Percentiles rank a stretch among this genome's conserved stretches.
Conservation (phyloP, 2,797 vertebrate species). For the Poecilia picta region DNA sequence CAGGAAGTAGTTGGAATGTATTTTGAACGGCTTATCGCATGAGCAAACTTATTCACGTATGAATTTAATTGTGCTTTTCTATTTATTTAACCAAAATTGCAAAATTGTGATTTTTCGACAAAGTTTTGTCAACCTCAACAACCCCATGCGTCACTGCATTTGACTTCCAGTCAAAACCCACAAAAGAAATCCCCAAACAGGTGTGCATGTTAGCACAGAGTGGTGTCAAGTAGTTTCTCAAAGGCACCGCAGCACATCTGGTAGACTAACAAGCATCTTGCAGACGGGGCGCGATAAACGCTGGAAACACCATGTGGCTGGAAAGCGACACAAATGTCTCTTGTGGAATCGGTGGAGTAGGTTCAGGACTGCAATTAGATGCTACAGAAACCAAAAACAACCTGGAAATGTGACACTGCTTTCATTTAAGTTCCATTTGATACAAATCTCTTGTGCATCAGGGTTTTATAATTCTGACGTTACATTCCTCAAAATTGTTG, state of each 20-base stretch:
- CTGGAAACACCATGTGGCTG: not conserved
- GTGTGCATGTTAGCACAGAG: not conserved
- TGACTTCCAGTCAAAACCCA: not conserved
- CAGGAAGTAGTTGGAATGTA: too few species aligned
- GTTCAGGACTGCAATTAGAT: not conserved
- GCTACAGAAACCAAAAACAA: not conserved
- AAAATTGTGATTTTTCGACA: too few species aligned
- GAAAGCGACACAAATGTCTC: not conserved
- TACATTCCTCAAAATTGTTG: too few species aligned
- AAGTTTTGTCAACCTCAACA: too few species aligned
- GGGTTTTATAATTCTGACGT: not conserved
- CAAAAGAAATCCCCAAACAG: not conserved
- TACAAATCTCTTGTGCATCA: not conserved
- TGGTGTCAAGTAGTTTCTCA: not conserved
- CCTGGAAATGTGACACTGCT: not conserved
- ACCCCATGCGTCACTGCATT: not conserved
- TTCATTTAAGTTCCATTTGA: not conserved
- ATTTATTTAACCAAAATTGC: too few species aligned
- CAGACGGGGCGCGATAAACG: not conserved
- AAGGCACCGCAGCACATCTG: slow-evolving; percentile 1
- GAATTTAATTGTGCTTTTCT: too few species aligned
- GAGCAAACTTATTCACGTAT: too few species aligned
- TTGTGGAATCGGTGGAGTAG: not conserved
- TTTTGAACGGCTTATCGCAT: too few species aligned
- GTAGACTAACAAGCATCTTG: not conserved